phyloP scores from a whole-genome alignment of 2,797 vertebrate species.

The Amblyopsis hoosieri region DNA sequence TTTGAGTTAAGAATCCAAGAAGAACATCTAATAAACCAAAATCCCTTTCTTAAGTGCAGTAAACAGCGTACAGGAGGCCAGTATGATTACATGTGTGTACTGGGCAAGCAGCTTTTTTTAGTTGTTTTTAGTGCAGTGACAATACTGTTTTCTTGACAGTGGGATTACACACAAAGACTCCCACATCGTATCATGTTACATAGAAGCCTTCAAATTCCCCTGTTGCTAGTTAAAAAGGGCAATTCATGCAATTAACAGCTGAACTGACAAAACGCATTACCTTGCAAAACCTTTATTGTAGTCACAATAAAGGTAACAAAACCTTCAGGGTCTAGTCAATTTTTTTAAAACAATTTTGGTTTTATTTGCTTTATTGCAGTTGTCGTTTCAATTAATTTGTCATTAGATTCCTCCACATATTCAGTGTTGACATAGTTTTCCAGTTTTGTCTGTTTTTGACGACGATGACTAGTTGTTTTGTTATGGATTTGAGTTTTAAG shows the following conservation, averaged over 20 bases:
- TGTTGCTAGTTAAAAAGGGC: background rate
- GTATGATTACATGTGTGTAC: constrained; percentile 21
- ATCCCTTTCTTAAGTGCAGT: constrained; percentile 10
- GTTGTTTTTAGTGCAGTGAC: constrained; percentile 2
- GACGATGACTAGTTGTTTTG: too few relatives aligned
- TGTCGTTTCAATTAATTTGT: background rate
- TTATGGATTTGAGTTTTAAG: too few relatives aligned
- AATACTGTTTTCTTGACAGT: constrained; percentile 23
- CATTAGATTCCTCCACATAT: background rate
- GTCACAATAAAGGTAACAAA: too few relatives aligned
- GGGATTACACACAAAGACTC: constrained; percentile 1
- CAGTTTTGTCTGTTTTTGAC: too few relatives aligned
- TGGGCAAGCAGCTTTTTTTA: constrained; percentile 2
- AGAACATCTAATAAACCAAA: constrained; percentile 7
- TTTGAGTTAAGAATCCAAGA: constrained; percentile 4
- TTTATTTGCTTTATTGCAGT: too few relatives aligned
- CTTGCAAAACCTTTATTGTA: too few relatives aligned
- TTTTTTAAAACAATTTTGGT: too few relatives aligned
- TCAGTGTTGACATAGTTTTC: too few relatives aligned
- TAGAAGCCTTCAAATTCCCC: background rate
- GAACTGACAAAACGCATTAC: too few relatives aligned
- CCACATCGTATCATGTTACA: background rate
- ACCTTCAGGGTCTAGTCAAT: too few relatives aligned
- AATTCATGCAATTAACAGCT: constrained; percentile 1
- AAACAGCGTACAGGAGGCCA: constrained; percentile 2